A percentile compares a stretch with the other conserved stretches of the same genome.
Conservation (phyloP, 2,113 vertebrate genomes). For the Scomber colias region DNA sequence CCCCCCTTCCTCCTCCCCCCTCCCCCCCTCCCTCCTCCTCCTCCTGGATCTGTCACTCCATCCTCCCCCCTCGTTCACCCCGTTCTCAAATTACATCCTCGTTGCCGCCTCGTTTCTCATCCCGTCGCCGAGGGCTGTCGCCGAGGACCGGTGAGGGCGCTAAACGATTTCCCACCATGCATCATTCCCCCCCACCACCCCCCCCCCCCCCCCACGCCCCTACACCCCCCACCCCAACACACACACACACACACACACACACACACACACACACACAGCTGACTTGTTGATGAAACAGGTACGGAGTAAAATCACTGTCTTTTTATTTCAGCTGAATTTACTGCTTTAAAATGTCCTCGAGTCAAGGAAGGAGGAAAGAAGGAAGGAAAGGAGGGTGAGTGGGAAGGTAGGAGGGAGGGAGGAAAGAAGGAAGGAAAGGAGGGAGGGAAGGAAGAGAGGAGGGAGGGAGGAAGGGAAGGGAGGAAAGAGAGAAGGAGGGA, state of each 20-base stretch:
- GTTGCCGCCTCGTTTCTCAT: constrained; percentile 67
- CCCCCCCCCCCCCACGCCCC: constrained; percentile 12
- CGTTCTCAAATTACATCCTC: constrained; percentile 69
- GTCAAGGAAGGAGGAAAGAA: too few species aligned
- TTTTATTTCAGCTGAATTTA: too few species aligned
- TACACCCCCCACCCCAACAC: background rate
- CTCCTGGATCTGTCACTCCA: constrained; percentile 7
- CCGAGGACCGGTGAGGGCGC: constrained; percentile 49
- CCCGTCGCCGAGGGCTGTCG: constrained; percentile 57
- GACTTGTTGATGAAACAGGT: constrained; percentile 12
- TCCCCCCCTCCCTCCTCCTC: background rate
- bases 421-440: too few species aligned
- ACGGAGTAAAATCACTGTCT: too few species aligned
- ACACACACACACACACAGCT: background rate
- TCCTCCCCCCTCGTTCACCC: constrained; percentile 6
- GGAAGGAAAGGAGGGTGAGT: too few species aligned
- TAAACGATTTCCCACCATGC: constrained; percentile 69
- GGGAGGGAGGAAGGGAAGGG: too few species aligned
- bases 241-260: background rate
- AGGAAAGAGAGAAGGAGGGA: too few species aligned
- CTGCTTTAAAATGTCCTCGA: too few species aligned
- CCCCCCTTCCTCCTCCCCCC: background rate
- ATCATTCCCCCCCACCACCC: constrained; percentile 15
- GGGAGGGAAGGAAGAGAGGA: too few species aligned
- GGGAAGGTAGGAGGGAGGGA: too few species aligned